Percentiles rank a stretch among this genome's conserved stretches.
These are phyloP conservation scores for Brassicogethes aeneus DNA, from an alignment of 2,888 invertebrate species.

Conservation along the genomic window DNA sequence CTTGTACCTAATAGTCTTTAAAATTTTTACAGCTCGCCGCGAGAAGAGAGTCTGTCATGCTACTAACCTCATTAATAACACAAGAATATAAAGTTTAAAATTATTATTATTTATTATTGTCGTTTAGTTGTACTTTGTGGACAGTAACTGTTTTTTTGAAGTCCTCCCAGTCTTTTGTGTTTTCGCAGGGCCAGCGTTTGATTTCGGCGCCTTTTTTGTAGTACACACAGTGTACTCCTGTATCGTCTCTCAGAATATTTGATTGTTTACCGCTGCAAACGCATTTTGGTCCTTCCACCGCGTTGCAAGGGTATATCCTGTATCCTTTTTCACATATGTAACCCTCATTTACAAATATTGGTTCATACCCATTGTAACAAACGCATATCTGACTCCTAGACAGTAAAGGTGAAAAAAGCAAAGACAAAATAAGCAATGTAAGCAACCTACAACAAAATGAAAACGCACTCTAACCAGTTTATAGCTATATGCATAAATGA, in stretches of 20 bases:
- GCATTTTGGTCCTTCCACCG: slow-evolving; percentile 19
- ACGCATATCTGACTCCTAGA: not conserved
- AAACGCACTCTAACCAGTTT: too few relatives aligned
- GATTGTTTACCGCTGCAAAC: slow-evolving; percentile 16
- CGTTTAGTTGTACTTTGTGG: not conserved
- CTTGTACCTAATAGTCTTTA: too few relatives aligned
- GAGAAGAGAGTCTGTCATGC: too few relatives aligned
- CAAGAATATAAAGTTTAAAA: too few relatives aligned
- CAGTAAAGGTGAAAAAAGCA: not conserved
- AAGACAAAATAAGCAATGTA: too few relatives aligned
- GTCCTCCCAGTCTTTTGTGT: slow-evolving; percentile 19
- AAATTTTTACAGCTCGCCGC: too few relatives aligned
- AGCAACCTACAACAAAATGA: too few relatives aligned
- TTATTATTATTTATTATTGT: too few relatives aligned
- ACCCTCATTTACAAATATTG: not conserved
- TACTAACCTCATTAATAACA: too few relatives aligned
- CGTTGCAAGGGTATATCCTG: slow-evolving; percentile 16
- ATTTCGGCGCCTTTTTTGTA: slow-evolving; percentile 14
- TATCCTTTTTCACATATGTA: not conserved
- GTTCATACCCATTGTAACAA: not conserved
- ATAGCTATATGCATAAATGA: too few relatives aligned
- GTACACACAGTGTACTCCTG: slow-evolving; percentile 21
- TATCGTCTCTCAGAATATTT: slow-evolving; percentile 13
- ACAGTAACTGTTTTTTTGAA: slow-evolving; percentile 6
- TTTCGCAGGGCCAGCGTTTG: slow-evolving; percentile 23